Base-by-base conservation (phyloP, 2,113 vertebrate species). In the Varanus salvator region DNA sequence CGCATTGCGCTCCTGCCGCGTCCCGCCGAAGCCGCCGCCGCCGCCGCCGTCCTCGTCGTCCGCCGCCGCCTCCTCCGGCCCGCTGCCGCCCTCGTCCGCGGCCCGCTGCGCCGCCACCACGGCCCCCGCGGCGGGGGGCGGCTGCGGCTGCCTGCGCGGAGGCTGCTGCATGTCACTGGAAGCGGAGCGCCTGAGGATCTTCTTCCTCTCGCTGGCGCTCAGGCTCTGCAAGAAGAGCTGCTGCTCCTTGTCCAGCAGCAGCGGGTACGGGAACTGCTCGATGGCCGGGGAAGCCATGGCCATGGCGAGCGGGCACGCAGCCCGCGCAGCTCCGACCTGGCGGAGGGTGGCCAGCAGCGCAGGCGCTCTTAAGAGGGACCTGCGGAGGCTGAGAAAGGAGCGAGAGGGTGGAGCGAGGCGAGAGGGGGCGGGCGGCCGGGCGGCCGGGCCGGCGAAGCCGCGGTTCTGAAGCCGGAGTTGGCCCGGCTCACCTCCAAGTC, bases 271-370 rank as follows among this genome's bases (percentile, higher is more conserved):
- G 93, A 96, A 96, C 95, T 96, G 97, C 90, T 97, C 97, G 81
- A 98, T 92, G 78, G 97, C 97, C 76, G 96, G 97, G 12, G 97
- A 97, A 92, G 98, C 98, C 98, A 98, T 98, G 92, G 92, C 93
- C 92, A 77, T 75, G 74, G 86, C 90, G 2, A 12, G 89, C 54
- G 1, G 69, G 66, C 25, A 34, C 75, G 0, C 80, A 44, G 38
- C 64, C 68, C 44, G 85, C 0, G 0, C 31, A 12, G 66, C 15
- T 0, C 84, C 23, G 92, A 88, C 87, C 85, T 89, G 94, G 19
- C 88, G 0, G 68, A 44, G 11, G 90, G 74, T 6, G 44, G 54
- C 69, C 87, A 91, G 90, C 92, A 91, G 95, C 88, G 91, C 14
- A 74, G 3, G 17, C 78, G 89, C 89, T 50, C 69, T 87, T 52